phyloP scores from a whole-genome alignment of 2,888 invertebrate genomes.

The Parasteatoda lunata region DNA sequence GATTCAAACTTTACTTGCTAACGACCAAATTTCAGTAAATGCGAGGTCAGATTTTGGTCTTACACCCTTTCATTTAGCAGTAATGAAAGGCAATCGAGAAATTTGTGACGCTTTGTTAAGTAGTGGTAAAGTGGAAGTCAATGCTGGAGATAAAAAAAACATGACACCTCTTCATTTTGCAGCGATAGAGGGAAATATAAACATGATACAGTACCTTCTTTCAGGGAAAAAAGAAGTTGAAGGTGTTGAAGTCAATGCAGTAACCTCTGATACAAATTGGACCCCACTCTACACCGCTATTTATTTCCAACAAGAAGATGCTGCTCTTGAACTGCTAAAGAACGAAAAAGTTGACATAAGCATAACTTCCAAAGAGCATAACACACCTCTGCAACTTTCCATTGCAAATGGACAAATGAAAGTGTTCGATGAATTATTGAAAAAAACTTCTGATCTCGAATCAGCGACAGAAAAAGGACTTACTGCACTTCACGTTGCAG shows the following conservation, averaged over 20 bases:
- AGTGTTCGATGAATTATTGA: background rate
- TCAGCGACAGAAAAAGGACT: background rate
- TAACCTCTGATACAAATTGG: background rate
- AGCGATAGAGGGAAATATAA: background rate
- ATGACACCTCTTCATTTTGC: conserved; percentile 5
- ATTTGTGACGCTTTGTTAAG: background rate
- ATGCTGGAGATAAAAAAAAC: background rate
- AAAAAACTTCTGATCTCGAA: background rate
- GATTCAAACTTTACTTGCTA: background rate
- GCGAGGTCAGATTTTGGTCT: background rate
- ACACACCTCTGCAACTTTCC: background rate
- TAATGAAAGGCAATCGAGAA: background rate
- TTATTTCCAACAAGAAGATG: background rate
- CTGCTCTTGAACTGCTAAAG: background rate
- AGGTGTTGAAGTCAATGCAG: background rate
- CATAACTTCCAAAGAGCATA: background rate
- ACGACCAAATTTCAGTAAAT: background rate
- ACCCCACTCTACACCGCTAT: background rate
- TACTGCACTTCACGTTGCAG: background rate
- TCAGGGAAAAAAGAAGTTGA: background rate
- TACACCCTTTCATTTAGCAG: background rate
- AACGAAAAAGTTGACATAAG: background rate
- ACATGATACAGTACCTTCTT: background rate
- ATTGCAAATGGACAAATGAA: background rate
- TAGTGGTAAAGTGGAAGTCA: background rate